phyloP scores from a whole-genome alignment of 2,888 invertebrate genomes.

The Athetis lepigone region DNA sequence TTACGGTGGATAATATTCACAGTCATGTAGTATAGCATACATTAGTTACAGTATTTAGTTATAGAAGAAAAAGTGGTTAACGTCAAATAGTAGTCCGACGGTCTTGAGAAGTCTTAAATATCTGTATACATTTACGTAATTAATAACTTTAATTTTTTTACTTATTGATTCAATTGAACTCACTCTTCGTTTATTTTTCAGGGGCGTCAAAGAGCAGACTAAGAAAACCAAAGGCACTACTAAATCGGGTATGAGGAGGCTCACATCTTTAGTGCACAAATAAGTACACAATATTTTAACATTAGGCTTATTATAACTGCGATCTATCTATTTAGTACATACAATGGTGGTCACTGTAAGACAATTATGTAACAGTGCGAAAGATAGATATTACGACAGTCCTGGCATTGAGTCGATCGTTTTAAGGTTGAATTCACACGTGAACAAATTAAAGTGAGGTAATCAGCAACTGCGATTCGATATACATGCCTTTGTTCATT shows the following conservation, averaged over 20 bases:
- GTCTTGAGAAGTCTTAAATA: constrained; percentile 15
- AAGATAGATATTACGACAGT: constrained; percentile 39
- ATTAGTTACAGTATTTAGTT: neutral
- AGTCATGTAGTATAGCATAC: constrained; percentile 6
- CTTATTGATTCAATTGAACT: constrained; percentile 13
- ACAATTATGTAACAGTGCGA: constrained; percentile 49
- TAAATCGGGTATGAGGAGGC: constrained; percentile 83
- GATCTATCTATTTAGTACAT: constrained; percentile 60
- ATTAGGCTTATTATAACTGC: constrained; percentile 65
- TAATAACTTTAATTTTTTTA: constrained; percentile 6
- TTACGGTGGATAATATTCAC: constrained; percentile 24
- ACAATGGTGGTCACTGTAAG: constrained; percentile 53
- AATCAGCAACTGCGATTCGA: constrained; percentile 36
- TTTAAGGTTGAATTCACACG: constrained; percentile 21
- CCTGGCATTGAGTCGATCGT: constrained; percentile 6
- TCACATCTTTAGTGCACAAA: constrained; percentile 86
- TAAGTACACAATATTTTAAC: constrained; percentile 72
- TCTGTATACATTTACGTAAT: neutral
- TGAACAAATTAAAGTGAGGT: constrained; percentile 16
- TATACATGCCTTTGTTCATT: constrained; percentile 44
- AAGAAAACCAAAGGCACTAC: constrained; percentile 86
- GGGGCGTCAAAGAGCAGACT: constrained; percentile 87
- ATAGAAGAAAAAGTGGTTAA: too few relatives aligned
- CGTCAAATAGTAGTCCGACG: too few relatives aligned
- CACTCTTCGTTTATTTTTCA: constrained; percentile 67